Base-by-base conservation (phyloP, 2,797 vertebrate species). In the Heliangelus exortis region DNA sequence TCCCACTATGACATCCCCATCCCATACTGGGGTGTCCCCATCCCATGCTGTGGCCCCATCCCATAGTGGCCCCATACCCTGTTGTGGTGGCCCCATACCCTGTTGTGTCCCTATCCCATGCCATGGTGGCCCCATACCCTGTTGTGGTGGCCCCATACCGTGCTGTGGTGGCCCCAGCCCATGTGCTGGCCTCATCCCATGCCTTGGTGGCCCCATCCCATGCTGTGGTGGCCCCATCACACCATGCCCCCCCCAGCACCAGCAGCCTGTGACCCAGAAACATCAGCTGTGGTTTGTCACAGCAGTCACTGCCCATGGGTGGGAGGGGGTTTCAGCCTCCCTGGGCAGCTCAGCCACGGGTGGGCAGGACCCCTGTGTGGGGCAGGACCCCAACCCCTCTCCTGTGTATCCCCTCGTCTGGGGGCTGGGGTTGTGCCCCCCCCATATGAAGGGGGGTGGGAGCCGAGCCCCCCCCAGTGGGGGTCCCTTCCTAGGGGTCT, bases 331-430 rank as follows among this genome's bases (percentile, higher is more conserved):
- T 43, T 0, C 34, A 11, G 17, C 33, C 3, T 19, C 31, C 33
- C 41, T 1, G 15, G 55, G 33, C 15, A 33, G 55, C 62, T 4
- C 1, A 26, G 20, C 23, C 2, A 3, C 0, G 6, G 33, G 54
- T 1, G 12, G 73, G 23, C 55, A 22, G 63, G 41, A 74, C 33
- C 29, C 12, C 26, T 3, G 18, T 4, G 54, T 22, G 22, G 36
- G 54, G 14, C 72, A 33, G 63, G 16, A 4, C 28, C 43, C 12
- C 50, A 11, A 10, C 15, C 33, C 26, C 25, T 26, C 61, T 31
- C 5, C 0, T 20, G 69, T 15, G 16, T 25, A 39, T 33, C 75
- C 20, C 39, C 28, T 20, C 15, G 53, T 57, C 62, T 29, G 29
- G 39, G 10, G 10, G 31, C 20, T 19, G 25, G 25, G 19, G 18